These are phyloP conservation scores for Brachionus rubens DNA, from an alignment of 1,140 invertebrate genomes.

Conservation along the genomic window DNA sequence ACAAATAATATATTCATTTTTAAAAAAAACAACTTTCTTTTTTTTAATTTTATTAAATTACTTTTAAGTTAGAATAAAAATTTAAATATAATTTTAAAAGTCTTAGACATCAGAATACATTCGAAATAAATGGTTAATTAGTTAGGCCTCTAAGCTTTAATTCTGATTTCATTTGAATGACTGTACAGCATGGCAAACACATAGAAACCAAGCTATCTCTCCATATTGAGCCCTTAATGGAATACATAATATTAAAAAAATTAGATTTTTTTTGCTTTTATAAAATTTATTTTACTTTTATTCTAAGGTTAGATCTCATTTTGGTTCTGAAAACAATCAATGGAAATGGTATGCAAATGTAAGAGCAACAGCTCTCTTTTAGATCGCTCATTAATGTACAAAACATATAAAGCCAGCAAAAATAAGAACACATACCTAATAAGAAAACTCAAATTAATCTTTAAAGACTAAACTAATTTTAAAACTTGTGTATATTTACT, in stretches of 20 bases:
- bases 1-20: too few species aligned
- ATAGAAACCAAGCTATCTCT: conserved; percentile 27
- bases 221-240: conserved; percentile 35
- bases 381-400: conserved; percentile 40
- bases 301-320: conserved; percentile 43
- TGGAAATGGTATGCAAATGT: conserved; percentile 26
- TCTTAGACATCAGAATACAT: too few species aligned
- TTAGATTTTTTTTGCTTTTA: neutral
- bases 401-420: conserved; percentile 38
- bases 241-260: neutral
- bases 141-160: conserved; percentile 6
- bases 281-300: conserved; percentile 8
- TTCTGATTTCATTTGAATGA: conserved; percentile 43
- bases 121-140: too few species aligned
- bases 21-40: too few species aligned
- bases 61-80: too few species aligned
- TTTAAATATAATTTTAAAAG: too few species aligned
- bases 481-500: neutral
- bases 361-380: conserved; percentile 43
- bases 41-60: too few species aligned
- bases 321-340: conserved; percentile 41
- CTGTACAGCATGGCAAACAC: conserved; percentile 18
- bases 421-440: conserved; percentile 13
- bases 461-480: neutral
- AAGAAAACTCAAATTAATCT: neutral